Conservation (phyloP, 1,140 invertebrate genomes). For the Bicyclus anynana region DNA sequence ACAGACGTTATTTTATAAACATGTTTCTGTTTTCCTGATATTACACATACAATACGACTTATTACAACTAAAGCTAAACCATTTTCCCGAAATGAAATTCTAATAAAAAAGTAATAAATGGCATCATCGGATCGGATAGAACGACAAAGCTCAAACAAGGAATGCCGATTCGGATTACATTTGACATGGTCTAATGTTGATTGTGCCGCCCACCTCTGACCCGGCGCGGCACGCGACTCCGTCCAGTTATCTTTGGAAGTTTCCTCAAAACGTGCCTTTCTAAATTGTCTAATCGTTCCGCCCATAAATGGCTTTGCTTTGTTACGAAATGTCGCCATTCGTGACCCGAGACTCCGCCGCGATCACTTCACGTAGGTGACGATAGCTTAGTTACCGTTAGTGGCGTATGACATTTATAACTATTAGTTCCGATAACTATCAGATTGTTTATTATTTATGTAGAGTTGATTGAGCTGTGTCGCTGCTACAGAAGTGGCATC, state of each 20-base stretch:
- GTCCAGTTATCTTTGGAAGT: slow-evolving; percentile 13
- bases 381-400: background rate
- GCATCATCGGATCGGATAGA: too few species aligned
- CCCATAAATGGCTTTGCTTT: background rate
- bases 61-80: too few species aligned
- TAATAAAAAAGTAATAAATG: too few species aligned
- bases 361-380: background rate
- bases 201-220: slow-evolving; percentile 28
- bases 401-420: background rate
- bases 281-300: slow-evolving; percentile 8
- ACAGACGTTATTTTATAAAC: too few species aligned
- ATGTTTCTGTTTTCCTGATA: too few species aligned
- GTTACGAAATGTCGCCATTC: background rate
- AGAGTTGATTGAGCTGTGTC: too few species aligned
- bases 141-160: slow-evolving; percentile 3
- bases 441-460: too few species aligned
- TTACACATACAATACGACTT: too few species aligned
- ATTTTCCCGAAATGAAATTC: too few species aligned
- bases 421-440: background rate
- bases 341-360: background rate
- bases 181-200: slow-evolving; percentile 18
- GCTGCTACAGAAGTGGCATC: too few species aligned
- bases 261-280: slow-evolving; percentile 13
- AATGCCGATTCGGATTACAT: slow-evolving; percentile 19
- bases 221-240: slow-evolving; percentile 32